phyloP scores from a whole-genome alignment of 2,797 vertebrate species.

The Sebastes cheni region DNA sequence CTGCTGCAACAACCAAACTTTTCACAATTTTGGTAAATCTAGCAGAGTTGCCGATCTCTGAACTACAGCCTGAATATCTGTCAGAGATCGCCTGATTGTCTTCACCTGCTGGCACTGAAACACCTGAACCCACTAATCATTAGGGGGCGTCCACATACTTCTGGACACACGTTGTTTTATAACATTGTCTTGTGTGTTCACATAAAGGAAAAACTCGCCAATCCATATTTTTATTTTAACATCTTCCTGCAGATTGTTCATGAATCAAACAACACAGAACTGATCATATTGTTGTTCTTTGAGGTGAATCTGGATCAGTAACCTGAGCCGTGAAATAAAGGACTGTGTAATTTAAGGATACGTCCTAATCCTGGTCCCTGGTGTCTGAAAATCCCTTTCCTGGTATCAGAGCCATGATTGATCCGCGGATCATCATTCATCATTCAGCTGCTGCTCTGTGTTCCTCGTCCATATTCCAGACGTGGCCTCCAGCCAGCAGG shows the following conservation, averaged over 20 bases:
- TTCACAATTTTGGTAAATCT: too few species aligned
- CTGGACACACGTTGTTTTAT: neutral
- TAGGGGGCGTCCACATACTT: neutral
- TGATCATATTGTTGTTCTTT: too few species aligned
- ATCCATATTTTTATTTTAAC: too few species aligned
- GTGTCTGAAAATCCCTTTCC: conserved; percentile 27
- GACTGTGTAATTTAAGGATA: conserved; percentile 59
- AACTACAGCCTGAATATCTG: too few species aligned
- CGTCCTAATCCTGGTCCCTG: conserved; percentile 30
- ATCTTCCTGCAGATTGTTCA: neutral
- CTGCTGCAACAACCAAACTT: too few species aligned
- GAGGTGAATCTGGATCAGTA: neutral
- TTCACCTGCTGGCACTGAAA: too few species aligned
- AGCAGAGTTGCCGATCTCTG: too few species aligned
- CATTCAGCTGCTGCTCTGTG: conserved; percentile 7
- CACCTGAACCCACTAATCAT: too few species aligned
- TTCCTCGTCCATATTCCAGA: conserved; percentile 33
- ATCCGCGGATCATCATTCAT: conserved; percentile 51
- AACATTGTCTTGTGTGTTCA: too few species aligned
- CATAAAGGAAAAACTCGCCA: too few species aligned
- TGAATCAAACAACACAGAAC: neutral
- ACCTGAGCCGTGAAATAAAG: conserved; percentile 42
- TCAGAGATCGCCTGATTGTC: too few species aligned
- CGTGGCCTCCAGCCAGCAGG: conserved; percentile 26
- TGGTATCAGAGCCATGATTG: conserved; percentile 48